Base-by-base conservation (phyloP, 2,888 invertebrate species). In the Hedya salicella region DNA sequence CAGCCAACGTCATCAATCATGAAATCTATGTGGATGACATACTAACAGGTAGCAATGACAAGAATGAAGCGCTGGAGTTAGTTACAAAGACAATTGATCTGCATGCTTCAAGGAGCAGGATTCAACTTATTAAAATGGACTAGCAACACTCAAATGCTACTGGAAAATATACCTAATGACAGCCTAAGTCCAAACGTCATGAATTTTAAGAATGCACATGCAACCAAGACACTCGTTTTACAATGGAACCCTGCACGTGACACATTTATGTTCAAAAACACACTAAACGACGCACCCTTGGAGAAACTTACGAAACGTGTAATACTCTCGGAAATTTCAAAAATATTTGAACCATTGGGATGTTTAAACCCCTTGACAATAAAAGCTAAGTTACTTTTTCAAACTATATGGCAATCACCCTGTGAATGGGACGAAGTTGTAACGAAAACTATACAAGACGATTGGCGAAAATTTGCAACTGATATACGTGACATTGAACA, bases 371-470 rank as follows among this genome's bases (percentile, higher is more conserved):
- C 66, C 1, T 13, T 66, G 8, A 61, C 54, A 25, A 54, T 52
- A 39, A 66, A 66, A 32, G 11, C 25, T 13, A 66, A 66, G n/a
- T n/a, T 66, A 36, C 21, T 66, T 11, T 66, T 66, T 42, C 66
- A 61, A 66, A 16, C 53, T 48, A 46, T 49, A n/a, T 66, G 66
- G 66, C 13, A 14, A 4, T n/a, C 32, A 13, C 11, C 36, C 36
- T 36, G 6, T 53, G 13, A 39, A 9, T 52, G 65, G 66, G 50
- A 57, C 32, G 50, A 52, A 2, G 16, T 6, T 2, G 9, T 52
- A 6, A 11, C 50, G 2, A 3, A 32, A 52, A 16, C 11, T 2
- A 32, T 52, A 11, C 17, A 13, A 9, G 8, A 32, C 1, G 32
- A 52, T 16, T 36, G 50, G 50, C 6, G 6, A 11, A 32, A 16